Percentiles rank a stretch among this genome's conserved stretches.
phyloP scores from a whole-genome alignment of 2,113 vertebrate species.

The Leptobrachium ailaonicum region DNA sequence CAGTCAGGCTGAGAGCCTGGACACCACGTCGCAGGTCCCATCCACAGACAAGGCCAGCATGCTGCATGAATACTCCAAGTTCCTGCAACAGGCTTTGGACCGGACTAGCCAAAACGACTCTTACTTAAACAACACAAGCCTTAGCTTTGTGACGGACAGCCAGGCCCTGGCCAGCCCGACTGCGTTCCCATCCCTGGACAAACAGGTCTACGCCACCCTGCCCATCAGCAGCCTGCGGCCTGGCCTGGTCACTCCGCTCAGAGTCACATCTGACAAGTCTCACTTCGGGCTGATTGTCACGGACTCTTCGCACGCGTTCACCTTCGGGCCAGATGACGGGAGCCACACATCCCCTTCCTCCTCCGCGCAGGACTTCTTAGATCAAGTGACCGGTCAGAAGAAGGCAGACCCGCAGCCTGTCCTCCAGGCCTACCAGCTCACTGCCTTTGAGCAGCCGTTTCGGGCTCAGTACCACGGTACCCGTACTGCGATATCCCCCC shows the following conservation, averaged over 20 bases:
- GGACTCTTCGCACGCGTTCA: slow-evolving; percentile 94
- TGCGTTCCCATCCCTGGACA: slow-evolving; percentile 91
- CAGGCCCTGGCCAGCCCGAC: slow-evolving; percentile 86
- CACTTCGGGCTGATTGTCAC: slow-evolving; percentile 94
- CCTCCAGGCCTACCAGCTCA: slow-evolving; percentile 92
- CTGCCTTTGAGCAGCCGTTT: slow-evolving; percentile 94
- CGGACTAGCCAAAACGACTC: slow-evolving; percentile 99
- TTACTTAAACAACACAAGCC: slow-evolving; percentile 95
- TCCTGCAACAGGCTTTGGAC: slow-evolving; percentile 96
- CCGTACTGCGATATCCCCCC: slow-evolving; percentile 85
- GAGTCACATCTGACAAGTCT: slow-evolving; percentile 92
- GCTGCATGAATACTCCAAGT: slow-evolving; percentile 97
- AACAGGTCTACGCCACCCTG: slow-evolving; percentile 87
- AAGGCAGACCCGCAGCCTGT: slow-evolving; percentile 91
- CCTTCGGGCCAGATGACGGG: slow-evolving; percentile 94
- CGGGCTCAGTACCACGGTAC: slow-evolving; percentile 89
- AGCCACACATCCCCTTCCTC: slow-evolving; percentile 84
- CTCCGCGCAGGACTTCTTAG: slow-evolving; percentile 92
- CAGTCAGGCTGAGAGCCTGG: slow-evolving; percentile 80
- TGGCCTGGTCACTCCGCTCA: slow-evolving; percentile 90
- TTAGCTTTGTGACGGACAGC: slow-evolving; percentile 92
- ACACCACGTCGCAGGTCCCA: slow-evolving; percentile 78
- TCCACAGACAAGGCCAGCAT: slow-evolving; percentile 94
- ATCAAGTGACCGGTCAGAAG: slow-evolving; percentile 94
- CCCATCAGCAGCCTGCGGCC: slow-evolving; percentile 87